phyloP scores from a whole-genome alignment of 2,888 invertebrate genomes.

The Agrotis ipsilon region DNA sequence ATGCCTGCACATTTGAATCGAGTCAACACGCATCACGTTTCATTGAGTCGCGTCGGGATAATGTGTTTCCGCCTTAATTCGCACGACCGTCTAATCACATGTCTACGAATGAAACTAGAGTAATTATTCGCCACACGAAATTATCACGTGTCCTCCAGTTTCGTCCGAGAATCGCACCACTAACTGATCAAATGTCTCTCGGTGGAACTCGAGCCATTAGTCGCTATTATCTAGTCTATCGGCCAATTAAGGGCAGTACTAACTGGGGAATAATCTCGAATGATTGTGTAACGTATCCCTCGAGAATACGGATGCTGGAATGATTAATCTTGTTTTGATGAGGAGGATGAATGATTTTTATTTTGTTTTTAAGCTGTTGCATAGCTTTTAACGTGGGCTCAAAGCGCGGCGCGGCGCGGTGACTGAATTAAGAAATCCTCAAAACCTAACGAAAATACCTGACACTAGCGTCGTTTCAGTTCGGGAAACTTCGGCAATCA shows the following conservation, averaged over 20 bases:
- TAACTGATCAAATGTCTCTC: constrained; percentile 14
- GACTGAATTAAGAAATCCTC: too few species aligned
- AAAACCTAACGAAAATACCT: too few species aligned
- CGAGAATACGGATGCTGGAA: neutral
- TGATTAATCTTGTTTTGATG: constrained; percentile 28
- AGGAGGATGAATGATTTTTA: too few species aligned
- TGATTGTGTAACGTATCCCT: constrained; percentile 12
- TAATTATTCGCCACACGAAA: neutral
- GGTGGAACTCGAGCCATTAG: constrained; percentile 21
- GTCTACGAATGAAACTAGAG: neutral
- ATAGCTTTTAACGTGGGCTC: too few species aligned
- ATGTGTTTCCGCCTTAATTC: constrained; percentile 11
- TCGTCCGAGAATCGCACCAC: constrained; percentile 6
- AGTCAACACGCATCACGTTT: too few species aligned
- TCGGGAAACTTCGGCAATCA: too few species aligned
- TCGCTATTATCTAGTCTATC: constrained; percentile 25
- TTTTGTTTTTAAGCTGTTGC: too few species aligned
- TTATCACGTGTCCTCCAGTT: neutral
- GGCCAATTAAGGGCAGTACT: constrained; percentile 24
- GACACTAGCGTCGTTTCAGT: too few species aligned
- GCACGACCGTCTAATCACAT: neutral
- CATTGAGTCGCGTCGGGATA: too few species aligned
- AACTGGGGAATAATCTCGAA: constrained; percentile 37
- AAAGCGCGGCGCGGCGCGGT: too few species aligned
- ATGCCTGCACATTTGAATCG: too few species aligned